phyloP scores from a whole-genome alignment of 2,888 invertebrate genomes.

The Dione vanillae region DNA sequence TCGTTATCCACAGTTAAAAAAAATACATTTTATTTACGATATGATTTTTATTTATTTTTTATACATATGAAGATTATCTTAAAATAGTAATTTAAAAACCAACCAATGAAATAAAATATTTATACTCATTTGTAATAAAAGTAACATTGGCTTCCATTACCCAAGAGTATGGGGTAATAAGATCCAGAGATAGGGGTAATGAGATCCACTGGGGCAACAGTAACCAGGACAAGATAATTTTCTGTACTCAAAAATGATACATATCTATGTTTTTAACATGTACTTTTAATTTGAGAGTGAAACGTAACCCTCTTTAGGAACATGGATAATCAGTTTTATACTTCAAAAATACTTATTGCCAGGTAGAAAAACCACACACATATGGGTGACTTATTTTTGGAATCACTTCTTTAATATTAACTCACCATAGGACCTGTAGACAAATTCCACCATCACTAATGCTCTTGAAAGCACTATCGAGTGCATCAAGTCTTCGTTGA shows the following conservation, averaged over 20 bases:
- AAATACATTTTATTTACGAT: no score
- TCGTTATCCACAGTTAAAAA: no score
- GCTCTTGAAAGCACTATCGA: no score
- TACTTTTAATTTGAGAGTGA: not conserved
- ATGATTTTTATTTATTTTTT: no score
- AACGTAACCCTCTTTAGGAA: not conserved
- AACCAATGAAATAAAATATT: not conserved
- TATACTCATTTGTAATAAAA: not conserved
- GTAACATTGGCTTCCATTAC: not conserved
- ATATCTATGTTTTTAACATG: not conserved
- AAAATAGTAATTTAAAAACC: conserved; percentile 2
- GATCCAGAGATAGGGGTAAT: not conserved
- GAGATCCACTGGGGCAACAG: not conserved
- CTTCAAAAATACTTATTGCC: not conserved
- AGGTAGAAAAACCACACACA: conserved; percentile 10
- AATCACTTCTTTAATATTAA: not conserved
- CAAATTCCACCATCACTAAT: no score
- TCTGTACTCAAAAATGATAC: not conserved
- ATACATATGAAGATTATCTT: no score
- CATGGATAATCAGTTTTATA: not conserved
- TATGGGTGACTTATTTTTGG: no score
- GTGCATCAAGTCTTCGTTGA: no score
- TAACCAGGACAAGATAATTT: not conserved
- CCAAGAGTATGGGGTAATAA: not conserved
- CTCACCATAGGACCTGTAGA: conserved; percentile 1